Conservation (phyloP, 2,113 vertebrate species). For the Micromys minutus region DNA sequence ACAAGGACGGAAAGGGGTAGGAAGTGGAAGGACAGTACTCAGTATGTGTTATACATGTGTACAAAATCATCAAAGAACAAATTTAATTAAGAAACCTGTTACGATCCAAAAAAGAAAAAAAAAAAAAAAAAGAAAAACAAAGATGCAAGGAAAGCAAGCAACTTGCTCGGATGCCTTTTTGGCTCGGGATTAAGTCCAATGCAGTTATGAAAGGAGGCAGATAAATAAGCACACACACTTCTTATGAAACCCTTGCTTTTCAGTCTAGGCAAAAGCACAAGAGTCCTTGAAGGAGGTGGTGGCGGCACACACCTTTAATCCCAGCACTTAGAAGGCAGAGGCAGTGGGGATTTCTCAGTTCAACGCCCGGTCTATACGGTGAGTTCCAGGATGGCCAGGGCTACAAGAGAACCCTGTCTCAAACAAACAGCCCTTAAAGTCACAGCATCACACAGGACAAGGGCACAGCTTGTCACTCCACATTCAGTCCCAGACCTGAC, state of each 20-base stretch:
- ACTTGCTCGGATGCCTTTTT: fast-evolving
- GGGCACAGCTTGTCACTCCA: neutral
- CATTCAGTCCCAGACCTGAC: neutral
- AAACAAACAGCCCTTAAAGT: fast-evolving
- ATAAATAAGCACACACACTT: neutral
- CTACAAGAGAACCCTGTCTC: neutral
- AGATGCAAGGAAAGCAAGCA: fast-evolving
- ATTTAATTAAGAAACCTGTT: neutral
- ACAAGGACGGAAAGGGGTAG: neutral
- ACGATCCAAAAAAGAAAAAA: neutral
- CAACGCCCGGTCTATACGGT: neutral
- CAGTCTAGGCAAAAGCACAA: neutral
- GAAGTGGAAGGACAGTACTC: neutral
- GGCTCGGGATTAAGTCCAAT: neutral
- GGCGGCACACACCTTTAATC: neutral
- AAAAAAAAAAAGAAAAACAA: too few species aligned
- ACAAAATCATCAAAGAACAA: neutral
- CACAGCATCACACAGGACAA: neutral
- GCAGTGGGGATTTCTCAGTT: neutral
- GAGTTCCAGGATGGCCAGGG: neutral
- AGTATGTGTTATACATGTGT: neutral
- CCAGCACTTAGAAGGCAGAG: neutral
- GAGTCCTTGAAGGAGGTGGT: neutral
- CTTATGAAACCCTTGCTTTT: neutral
- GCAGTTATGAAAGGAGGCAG: neutral